Evolutionary conservation across 2,888 invertebrate genomes (phyloP).

Genomic region (Dendrolimus pini): DNA sequence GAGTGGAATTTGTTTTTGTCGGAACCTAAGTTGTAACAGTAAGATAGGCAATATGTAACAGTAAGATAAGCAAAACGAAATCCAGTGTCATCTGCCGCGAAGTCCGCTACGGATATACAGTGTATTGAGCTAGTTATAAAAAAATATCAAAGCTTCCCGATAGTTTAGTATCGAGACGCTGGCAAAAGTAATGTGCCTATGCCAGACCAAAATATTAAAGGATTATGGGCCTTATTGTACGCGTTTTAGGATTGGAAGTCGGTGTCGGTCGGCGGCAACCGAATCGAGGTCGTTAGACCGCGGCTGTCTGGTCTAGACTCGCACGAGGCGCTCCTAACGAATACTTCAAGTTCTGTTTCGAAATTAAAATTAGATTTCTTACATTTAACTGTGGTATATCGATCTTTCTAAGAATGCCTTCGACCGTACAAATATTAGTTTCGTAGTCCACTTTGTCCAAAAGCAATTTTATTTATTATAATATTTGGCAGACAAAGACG

Average conservation of each 20-base stretch:
- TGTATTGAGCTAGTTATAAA: background rate
- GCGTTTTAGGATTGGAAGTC: background rate
- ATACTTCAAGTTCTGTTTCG: background rate
- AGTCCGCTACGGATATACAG: background rate
- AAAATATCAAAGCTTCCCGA: constrained; percentile 1
- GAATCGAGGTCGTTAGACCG: constrained; percentile 23
- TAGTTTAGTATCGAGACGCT: background rate
- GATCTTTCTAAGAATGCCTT: too few relatives aligned
- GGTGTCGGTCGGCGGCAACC: constrained; percentile 5
- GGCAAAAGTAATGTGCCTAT: constrained; percentile 3
- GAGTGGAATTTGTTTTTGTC: too few relatives aligned
- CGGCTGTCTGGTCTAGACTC: constrained; percentile 19
- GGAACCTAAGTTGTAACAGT: too few relatives aligned
- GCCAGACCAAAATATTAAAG: background rate
- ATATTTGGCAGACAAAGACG: too few relatives aligned
- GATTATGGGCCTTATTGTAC: background rate
- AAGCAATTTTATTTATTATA: too few relatives aligned
- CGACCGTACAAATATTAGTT: too few relatives aligned
- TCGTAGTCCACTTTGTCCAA: too few relatives aligned
- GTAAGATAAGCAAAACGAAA: background rate
- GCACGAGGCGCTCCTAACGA: constrained; percentile 3
- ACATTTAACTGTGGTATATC: background rate
- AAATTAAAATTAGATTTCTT: background rate
- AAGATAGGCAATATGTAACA: too few relatives aligned
- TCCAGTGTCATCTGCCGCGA: background rate